Percentiles rank a stretch among this genome's conserved stretches.
These are phyloP conservation scores for Gasterosteus nipponicus DNA, from an alignment of 2,113 vertebrate species.

Conservation along the genomic window DNA sequence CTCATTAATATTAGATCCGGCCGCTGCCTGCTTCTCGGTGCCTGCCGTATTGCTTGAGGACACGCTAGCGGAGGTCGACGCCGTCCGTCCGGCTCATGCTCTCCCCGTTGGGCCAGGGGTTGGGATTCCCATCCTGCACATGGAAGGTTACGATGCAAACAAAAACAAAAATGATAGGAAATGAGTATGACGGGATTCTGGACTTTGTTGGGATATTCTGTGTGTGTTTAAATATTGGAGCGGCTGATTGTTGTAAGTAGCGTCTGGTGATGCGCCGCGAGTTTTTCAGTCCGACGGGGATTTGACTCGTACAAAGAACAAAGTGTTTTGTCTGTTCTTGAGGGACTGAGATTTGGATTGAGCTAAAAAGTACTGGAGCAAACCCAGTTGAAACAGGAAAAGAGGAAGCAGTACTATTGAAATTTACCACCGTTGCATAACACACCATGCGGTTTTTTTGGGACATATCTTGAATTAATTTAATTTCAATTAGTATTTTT, in stretches of 20 bases:
- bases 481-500: constrained; percentile 12
- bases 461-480: constrained; percentile 25
- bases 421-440: constrained; percentile 49
- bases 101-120: constrained; percentile 71
- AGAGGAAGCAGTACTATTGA: constrained; percentile 18
- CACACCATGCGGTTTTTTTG: constrained; percentile 39
- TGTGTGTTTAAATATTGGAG: constrained; percentile 12
- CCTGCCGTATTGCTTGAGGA: constrained; percentile 48
- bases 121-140: constrained; percentile 80
- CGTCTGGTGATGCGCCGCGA: constrained; percentile 2
- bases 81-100: constrained; percentile 55
- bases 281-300: constrained; percentile 1
- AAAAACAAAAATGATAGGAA: background rate
- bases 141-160: constrained; percentile 5
- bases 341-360: constrained; percentile 38
- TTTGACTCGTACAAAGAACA: constrained; percentile 9
- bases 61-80: constrained; percentile 63
- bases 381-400: constrained; percentile 51
- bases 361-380: constrained; percentile 32
- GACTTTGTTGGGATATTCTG: background rate
- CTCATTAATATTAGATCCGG: constrained; percentile 77
- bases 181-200: constrained; percentile 11
- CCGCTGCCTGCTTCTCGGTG: constrained; percentile 32
- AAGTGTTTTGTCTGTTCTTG: constrained; percentile 46
- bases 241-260: constrained; percentile 7